These are phyloP conservation scores for Norana najaformis DNA, from an alignment of 2,888 invertebrate species.

Conservation along the genomic window DNA sequence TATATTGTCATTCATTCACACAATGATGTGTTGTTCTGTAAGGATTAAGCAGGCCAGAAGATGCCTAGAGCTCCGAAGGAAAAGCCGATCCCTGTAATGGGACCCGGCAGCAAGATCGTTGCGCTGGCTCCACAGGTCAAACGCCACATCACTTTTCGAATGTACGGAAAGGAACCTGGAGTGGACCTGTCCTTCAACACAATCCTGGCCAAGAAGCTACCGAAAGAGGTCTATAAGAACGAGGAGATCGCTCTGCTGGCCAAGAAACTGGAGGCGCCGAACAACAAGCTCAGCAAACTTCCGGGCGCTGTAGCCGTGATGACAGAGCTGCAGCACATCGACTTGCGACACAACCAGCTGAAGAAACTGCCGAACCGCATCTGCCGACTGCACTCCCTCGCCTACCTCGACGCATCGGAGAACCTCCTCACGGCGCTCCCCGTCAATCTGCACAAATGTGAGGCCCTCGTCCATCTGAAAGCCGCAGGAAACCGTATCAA, in stretches of 20 bases:
- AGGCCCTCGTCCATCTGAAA: conserved; percentile 46
- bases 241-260: conserved; percentile 56
- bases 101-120: conserved; percentile 60
- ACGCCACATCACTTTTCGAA: conserved; percentile 50
- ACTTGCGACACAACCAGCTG: conserved; percentile 55
- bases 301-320: conserved; percentile 53
- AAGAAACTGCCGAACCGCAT: conserved; percentile 53
- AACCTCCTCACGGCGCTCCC: conserved; percentile 57
- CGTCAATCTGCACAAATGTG: conserved; percentile 56
- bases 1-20: neutral
- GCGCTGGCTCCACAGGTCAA: conserved; percentile 56
- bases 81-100: conserved; percentile 60
- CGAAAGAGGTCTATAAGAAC: conserved; percentile 58
- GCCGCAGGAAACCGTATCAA: conserved; percentile 51
- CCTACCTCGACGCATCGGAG: conserved; percentile 53
- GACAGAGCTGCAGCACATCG: conserved; percentile 52
- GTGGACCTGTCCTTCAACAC: conserved; percentile 45
- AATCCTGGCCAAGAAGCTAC: conserved; percentile 49
- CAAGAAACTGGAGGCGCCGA: conserved; percentile 54
- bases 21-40: neutral
- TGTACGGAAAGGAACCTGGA: conserved; percentile 48
- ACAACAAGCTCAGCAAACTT: conserved; percentile 57
- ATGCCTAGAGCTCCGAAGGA: conserved; percentile 51
- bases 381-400: conserved; percentile 51
- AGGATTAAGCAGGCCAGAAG: conserved; percentile 19